These are phyloP conservation scores for Connochaetes taurinus DNA, from an alignment of 2,113 vertebrate species.

Conservation along the genomic window DNA sequence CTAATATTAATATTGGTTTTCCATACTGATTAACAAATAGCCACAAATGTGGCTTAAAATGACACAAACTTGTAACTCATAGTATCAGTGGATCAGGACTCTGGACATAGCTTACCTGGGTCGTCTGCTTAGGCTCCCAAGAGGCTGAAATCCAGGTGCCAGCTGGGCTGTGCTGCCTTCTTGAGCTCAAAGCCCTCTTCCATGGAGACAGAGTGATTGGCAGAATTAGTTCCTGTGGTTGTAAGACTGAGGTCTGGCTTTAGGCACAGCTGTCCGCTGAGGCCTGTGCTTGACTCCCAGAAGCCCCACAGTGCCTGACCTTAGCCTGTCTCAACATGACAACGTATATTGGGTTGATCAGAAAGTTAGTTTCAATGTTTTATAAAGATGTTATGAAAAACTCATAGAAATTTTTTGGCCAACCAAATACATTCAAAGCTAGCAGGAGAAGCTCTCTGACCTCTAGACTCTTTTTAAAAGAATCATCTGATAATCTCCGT, in stretches of 20 bases:
- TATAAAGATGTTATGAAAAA: background rate
- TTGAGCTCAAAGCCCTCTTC: background rate
- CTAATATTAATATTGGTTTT: background rate
- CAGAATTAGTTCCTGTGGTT: background rate
- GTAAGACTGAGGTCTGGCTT: background rate
- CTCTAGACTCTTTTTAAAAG: background rate
- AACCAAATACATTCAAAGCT: background rate
- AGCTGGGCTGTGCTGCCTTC: background rate
- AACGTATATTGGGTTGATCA: background rate
- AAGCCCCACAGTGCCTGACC: background rate
- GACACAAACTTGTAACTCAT: fast-evolving
- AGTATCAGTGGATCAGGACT: background rate
- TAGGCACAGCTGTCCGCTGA: background rate
- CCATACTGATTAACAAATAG: background rate
- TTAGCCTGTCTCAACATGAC: background rate
- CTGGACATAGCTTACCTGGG: background rate
- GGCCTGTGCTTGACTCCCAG: fast-evolving
- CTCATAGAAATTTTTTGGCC: background rate
- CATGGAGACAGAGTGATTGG: fast-evolving
- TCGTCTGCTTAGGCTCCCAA: background rate
- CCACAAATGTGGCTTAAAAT: background rate
- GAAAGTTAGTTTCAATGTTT: background rate
- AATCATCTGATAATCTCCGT: background rate
- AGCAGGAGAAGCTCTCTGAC: background rate
- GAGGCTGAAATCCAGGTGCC: background rate